These are phyloP conservation scores for Solenodon paradoxus DNA, from an alignment of 2,113 vertebrate species.

Conservation along the genomic window DNA sequence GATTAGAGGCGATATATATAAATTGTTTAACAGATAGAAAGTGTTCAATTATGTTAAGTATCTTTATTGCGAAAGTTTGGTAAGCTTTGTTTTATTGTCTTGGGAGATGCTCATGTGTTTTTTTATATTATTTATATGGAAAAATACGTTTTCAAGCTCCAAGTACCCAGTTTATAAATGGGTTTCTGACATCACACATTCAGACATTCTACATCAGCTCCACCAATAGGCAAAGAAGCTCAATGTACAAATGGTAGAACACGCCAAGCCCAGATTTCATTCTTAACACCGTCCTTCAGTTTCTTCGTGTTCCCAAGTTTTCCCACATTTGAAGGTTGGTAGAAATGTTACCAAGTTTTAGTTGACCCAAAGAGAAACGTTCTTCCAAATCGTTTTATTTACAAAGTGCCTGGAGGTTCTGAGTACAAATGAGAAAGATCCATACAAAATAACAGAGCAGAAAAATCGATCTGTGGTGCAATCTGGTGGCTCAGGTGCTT, in stretches of 20 bases:
- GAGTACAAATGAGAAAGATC: neutral
- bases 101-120: neutral
- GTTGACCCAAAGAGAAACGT: neutral
- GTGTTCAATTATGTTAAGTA: neutral
- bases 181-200: neutral
- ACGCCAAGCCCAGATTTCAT: fast-evolving
- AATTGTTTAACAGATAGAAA: neutral
- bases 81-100: neutral
- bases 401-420: neutral
- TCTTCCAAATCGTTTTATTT: neutral
- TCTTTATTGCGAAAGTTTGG: neutral
- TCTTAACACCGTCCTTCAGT: neutral
- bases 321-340: neutral
- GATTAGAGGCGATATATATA: neutral
- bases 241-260: neutral
- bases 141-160: neutral
- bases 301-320: neutral
- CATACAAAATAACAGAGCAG: neutral
- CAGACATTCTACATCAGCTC: neutral
- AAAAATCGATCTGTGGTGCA: too few relatives aligned
- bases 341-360: neutral
- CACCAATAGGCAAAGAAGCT: neutral
- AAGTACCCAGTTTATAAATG: neutral
- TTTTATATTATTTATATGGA: neutral
- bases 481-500: too few relatives aligned